Percentiles rank a stretch among this genome's conserved stretches.
Evolutionary conservation across 2,888 invertebrate genomes (phyloP).

Genomic region (Patella pellucida): DNA sequence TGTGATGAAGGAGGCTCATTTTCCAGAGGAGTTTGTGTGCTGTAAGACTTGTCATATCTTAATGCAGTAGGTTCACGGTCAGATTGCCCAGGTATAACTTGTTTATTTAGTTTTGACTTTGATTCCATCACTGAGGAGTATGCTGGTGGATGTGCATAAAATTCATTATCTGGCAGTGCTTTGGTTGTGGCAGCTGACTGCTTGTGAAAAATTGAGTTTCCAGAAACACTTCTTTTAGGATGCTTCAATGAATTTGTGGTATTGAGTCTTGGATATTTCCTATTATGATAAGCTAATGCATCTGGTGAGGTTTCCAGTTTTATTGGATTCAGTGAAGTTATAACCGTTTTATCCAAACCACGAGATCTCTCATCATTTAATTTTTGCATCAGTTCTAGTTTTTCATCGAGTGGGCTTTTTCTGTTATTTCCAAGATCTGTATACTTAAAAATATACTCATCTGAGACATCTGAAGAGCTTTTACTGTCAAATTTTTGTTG

Average conservation of each 20-base stretch:
- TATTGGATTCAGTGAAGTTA: neutral
- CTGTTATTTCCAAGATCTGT: neutral
- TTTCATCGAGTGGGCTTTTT: neutral
- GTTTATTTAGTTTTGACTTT: neutral
- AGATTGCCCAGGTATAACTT: neutral
- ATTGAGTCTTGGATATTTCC: neutral
- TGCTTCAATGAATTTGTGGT: neutral
- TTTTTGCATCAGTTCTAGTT: conserved; percentile 5
- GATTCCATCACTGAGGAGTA: neutral
- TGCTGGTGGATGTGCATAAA: neutral
- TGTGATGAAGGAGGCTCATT: neutral
- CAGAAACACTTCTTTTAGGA: neutral
- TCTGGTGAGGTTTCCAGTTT: neutral
- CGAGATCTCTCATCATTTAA: neutral
- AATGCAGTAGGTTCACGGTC: neutral
- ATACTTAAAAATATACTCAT: conserved; percentile 1
- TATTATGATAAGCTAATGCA: neutral
- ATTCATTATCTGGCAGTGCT: neutral
- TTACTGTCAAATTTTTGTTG: neutral
- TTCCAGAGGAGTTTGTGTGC: neutral
- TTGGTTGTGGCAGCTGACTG: neutral
- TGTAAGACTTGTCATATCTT: neutral
- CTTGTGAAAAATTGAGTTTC: conserved; percentile 1
- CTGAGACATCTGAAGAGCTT: neutral
- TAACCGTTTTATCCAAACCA: neutral